phyloP scores from a whole-genome alignment of 2,797 vertebrate species.

The Pangasius macronema region DNA sequence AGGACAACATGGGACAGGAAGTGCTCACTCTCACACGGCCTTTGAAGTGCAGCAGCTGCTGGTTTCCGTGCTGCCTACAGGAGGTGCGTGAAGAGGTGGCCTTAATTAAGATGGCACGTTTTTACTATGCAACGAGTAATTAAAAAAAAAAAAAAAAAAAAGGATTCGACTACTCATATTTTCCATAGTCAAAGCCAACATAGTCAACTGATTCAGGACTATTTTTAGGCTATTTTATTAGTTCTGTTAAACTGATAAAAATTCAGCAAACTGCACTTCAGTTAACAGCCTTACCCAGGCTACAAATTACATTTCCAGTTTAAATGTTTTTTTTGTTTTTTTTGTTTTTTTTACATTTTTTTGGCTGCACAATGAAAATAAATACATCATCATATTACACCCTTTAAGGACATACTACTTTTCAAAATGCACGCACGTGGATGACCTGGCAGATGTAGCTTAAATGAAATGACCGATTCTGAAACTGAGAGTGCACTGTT shows the following conservation, averaged over 20 bases:
- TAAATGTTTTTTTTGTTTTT: no score
- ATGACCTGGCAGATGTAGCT: neutral
- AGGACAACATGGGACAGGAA: constrained; percentile 74
- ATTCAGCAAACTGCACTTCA: no score
- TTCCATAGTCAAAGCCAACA: neutral
- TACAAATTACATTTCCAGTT: no score
- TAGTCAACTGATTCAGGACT: neutral
- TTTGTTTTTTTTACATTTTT: no score
- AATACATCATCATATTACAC: neutral
- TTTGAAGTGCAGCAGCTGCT: constrained; percentile 72
- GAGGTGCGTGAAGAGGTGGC: constrained; percentile 66
- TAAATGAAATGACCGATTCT: neutral
- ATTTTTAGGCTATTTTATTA: neutral
- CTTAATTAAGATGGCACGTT: neutral
- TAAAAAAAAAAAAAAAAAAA: no score
- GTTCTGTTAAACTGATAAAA: no score
- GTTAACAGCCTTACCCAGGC: no score
- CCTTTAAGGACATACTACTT: neutral
- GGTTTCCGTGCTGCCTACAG: constrained; percentile 80
- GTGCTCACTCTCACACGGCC: constrained; percentile 75
- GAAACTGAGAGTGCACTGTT: neutral
- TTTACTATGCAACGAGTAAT: neutral
- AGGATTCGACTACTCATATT: neutral
- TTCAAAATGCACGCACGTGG: neutral
- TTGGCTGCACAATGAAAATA: no score